A percentile compares a stretch with the other conserved stretches of the same genome.
phyloP scores from a whole-genome alignment of 2,888 invertebrate species.

The Mantis religiosa region DNA sequence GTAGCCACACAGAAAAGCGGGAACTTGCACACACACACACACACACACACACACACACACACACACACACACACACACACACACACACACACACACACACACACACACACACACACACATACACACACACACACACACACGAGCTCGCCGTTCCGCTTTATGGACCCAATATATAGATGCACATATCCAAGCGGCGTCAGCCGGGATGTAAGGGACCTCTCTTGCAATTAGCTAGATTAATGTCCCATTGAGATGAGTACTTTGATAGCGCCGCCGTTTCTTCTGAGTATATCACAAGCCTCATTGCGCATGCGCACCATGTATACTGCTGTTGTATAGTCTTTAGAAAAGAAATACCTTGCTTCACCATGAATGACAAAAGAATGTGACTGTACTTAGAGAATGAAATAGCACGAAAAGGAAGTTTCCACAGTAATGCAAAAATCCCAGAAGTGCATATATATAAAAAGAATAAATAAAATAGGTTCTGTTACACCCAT shows the following conservation, averaged over 20 bases:
- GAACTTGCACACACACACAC: no score
- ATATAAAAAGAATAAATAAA: no score
- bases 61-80: background rate
- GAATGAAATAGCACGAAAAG: no score
- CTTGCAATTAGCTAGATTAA: background rate
- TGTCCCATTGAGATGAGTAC: background rate
- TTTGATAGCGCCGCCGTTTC: background rate
- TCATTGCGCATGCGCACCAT: background rate
- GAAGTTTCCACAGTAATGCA: no score
- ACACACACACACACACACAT: background rate
- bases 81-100: background rate
- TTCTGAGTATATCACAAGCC: background rate
- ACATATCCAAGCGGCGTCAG: background rate
- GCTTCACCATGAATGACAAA: no score
- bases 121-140: background rate
- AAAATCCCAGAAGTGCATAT: no score
- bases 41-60: no score
- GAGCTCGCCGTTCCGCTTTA: background rate
- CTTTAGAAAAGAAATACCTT: no score
- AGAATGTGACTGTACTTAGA: no score
- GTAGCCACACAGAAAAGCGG: no score
- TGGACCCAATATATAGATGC: background rate
- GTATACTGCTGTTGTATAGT: background rate
- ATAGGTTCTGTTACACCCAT: no score
- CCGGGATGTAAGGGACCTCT: background rate